These are phyloP conservation scores for Machaerirhynchus nigripectus DNA, from an alignment of 2,113 vertebrate species.

Conservation along the genomic window DNA sequence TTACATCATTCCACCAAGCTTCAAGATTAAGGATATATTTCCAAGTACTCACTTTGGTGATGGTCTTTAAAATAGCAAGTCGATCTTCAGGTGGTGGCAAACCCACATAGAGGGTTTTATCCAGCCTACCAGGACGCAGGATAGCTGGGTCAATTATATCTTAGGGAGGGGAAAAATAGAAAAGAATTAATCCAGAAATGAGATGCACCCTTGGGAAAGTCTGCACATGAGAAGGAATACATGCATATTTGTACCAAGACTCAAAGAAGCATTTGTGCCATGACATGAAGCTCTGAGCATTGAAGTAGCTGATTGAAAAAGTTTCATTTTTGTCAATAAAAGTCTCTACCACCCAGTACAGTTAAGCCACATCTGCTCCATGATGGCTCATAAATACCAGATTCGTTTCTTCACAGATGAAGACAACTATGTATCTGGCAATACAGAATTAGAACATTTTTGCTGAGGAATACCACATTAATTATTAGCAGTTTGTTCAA, in stretches of 20 bases:
- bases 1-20: background rate
- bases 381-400: background rate
- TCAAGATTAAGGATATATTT: background rate
- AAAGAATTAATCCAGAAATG: background rate
- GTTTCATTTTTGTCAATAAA: background rate
- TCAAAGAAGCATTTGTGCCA: background rate
- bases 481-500: background rate
- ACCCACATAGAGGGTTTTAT: constrained; percentile 93
- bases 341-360: background rate
- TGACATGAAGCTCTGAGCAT: background rate
- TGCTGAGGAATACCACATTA: background rate
- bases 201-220: background rate
- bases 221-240: background rate
- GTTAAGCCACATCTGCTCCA: background rate
- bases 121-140: constrained; percentile 90
- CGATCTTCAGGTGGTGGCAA: constrained; percentile 88
- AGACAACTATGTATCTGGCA: background rate
- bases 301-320: background rate
- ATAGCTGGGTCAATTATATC: constrained; percentile 95
- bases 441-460: background rate
- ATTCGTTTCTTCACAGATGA: background rate
- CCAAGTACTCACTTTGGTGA: constrained; percentile 85
- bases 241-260: background rate
- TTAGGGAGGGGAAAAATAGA: background rate
- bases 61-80: constrained; percentile 88